Base-by-base conservation (phyloP, 2,113 vertebrate species). In the Strigops habroptila region DNA sequence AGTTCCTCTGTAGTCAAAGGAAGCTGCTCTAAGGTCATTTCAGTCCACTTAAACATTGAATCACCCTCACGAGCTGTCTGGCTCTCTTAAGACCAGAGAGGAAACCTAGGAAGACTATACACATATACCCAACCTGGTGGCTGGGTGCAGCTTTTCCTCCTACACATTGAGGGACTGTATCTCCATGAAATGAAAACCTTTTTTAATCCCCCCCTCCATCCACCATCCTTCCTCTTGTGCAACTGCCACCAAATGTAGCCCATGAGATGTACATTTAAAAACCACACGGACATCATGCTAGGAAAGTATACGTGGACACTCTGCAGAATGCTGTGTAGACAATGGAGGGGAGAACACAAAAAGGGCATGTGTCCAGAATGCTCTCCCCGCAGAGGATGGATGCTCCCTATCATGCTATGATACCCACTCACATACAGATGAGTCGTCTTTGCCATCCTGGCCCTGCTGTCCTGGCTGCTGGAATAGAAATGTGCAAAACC, bases 301-400 rank as follows among this genome's bases (percentile, higher is more conserved):
- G n/a, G 37, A 59, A 74, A 59, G 22, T 2, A 0, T 49, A 23
- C 0, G 0, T 22, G 22, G 59, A 68, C 10, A 10, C 31, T 52
- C 9, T 53, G 55, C 15, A 55, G 48, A 89, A 31, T 28, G 12
- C 15, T 79, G 23, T 24, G 44, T 4, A 39, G 35, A 4, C 8
- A 41, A 4, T 33, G 52, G 48, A 73, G 57, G 22, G 23, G 30
- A 77, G 59, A 91, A 57, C 2, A 4, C 15, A 9, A 46, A 31
- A 55, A 85, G 14, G 31, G 24, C 13, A 18, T 9, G n/a, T 12
- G 16, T 51, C 9, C 39, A 74, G 53, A 31, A 82, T 69, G 16
- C 22, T 27, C 24, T 57, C 13, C 37, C 16, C 7, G 14, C 28
- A n/a, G 48, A 14, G 4, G 2, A 1, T 18, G 28, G 75, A 37